phyloP scores from a whole-genome alignment of 2,888 invertebrate species.

The Patella ulyssiponensis region DNA sequence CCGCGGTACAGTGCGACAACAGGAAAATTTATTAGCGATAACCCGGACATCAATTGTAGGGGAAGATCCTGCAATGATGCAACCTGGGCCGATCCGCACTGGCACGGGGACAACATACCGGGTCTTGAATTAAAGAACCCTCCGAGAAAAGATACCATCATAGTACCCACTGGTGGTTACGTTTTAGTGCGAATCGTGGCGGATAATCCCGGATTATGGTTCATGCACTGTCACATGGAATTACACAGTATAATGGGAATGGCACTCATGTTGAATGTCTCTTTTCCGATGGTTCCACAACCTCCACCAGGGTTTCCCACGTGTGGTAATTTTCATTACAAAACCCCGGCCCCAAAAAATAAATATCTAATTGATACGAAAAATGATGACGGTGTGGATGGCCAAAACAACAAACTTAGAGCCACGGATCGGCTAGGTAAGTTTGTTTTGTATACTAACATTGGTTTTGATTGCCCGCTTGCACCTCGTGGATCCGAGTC shows the following conservation, averaged over 20 bases:
- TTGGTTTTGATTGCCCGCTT: too few species aligned
- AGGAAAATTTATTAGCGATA: slow-evolving; percentile 22
- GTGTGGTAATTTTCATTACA: slow-evolving; percentile 1
- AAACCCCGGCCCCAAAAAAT: neutral
- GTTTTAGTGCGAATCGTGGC: slow-evolving; percentile 65
- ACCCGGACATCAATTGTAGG: slow-evolving; percentile 38
- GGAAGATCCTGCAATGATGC: slow-evolving; percentile 32
- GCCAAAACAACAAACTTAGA: too few species aligned
- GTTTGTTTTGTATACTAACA: too few species aligned
- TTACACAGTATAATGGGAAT: slow-evolving; percentile 66
- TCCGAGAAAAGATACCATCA: slow-evolving; percentile 63
- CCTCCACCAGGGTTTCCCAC: slow-evolving; percentile 37
- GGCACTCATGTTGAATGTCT: slow-evolving; percentile 63
- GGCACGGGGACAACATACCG: slow-evolving; percentile 29
- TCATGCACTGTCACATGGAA: slow-evolving; percentile 46
- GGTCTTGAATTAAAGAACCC: slow-evolving; percentile 36
- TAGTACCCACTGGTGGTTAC: slow-evolving; percentile 68
- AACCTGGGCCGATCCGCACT: slow-evolving; percentile 31
- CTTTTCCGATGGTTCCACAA: slow-evolving; percentile 73
- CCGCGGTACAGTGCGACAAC: slow-evolving; percentile 28
- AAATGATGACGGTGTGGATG: too few species aligned
- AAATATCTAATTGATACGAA: too few species aligned
- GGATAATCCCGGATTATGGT: slow-evolving; percentile 54
- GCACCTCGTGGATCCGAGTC: too few species aligned
- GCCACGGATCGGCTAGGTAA: too few species aligned